phyloP scores from a whole-genome alignment of 2,797 vertebrate species.

The Aselliscus stoliczkanus region DNA sequence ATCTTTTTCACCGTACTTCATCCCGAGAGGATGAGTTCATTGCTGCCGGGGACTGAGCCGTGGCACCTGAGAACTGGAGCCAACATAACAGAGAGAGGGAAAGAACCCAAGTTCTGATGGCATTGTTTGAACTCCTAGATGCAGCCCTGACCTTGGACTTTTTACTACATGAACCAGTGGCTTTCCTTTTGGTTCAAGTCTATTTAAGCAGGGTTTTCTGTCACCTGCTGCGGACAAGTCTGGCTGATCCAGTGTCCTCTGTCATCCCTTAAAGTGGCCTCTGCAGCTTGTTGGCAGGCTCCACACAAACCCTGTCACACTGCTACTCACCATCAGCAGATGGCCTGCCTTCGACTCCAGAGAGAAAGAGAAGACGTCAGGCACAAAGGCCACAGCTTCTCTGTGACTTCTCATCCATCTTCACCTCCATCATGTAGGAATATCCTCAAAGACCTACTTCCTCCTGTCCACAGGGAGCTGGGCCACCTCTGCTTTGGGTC shows the following conservation, averaged over 20 bases:
- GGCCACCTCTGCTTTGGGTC: not conserved
- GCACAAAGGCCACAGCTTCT: not conserved
- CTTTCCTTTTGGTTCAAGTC: not conserved
- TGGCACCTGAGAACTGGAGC: not conserved
- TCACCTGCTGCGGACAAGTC: not conserved
- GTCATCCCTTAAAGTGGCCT: not conserved
- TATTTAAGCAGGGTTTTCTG: not conserved
- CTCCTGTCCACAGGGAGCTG: not conserved
- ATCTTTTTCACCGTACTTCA: not conserved
- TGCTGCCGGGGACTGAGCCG: not conserved
- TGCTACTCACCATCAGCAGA: too few relatives aligned
- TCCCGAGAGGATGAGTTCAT: not conserved
- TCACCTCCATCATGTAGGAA: accelerated
- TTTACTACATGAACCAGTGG: too few relatives aligned
- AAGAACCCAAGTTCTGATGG: not conserved
- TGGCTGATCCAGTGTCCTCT: too few relatives aligned
- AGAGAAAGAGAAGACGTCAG: not conserved
- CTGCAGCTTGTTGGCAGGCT: accelerated
- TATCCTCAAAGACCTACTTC: not conserved
- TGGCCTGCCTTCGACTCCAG: not conserved
- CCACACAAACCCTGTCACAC: not conserved
- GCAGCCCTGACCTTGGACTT: not conserved
- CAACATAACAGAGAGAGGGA: not conserved
- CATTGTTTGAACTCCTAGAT: not conserved
- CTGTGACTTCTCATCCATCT: too few relatives aligned